A percentile compares a stretch with the other conserved stretches of the same genome.
Evolutionary conservation across 1,140 invertebrate genomes (phyloP).

Genomic region (Euschistus heros): DNA sequence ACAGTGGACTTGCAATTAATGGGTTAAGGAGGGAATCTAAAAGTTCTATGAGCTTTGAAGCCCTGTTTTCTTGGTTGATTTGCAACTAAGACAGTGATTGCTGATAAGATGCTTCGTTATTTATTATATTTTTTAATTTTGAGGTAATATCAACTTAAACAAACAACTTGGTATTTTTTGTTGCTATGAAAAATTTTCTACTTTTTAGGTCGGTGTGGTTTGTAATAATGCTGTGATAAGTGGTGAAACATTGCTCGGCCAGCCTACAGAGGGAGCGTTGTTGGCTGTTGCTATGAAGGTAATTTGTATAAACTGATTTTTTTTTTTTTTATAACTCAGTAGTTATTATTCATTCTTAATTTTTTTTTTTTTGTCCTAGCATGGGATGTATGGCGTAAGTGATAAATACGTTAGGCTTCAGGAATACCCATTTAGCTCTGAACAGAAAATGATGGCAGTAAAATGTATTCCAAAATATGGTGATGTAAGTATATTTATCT

Average conservation of each 20-base stretch:
- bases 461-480: slow-evolving; percentile 73
- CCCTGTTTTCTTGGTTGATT: too few species aligned
- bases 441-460: slow-evolving; percentile 99
- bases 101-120: too few species aligned
- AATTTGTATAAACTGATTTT: slow-evolving; percentile 15
- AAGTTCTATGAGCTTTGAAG: too few species aligned
- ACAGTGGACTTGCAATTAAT: too few species aligned
- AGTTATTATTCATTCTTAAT: too few species aligned
- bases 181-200: neutral
- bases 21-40: too few species aligned
- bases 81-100: too few species aligned
- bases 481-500: slow-evolving; percentile 41
- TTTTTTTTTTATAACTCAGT: slow-evolving; percentile 3
- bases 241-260: slow-evolving; percentile 75
- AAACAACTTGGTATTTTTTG: neutral
- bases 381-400: slow-evolving; percentile 69
- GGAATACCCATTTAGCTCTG: slow-evolving; percentile 94
- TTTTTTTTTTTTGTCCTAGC: slow-evolving; percentile 38
- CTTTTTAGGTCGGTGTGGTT: slow-evolving; percentile 64
- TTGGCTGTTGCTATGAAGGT: slow-evolving; percentile 83
- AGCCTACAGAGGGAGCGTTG: slow-evolving; percentile 95
- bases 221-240: slow-evolving; percentile 95
- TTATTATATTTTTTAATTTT: too few species aligned
- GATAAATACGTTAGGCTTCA: slow-evolving; percentile 78
- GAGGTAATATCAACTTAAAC: neutral